Evolutionary conservation across 92 coral and sea anemone species (phyloP).

Genomic region (Paragorgia papillata): DNA sequence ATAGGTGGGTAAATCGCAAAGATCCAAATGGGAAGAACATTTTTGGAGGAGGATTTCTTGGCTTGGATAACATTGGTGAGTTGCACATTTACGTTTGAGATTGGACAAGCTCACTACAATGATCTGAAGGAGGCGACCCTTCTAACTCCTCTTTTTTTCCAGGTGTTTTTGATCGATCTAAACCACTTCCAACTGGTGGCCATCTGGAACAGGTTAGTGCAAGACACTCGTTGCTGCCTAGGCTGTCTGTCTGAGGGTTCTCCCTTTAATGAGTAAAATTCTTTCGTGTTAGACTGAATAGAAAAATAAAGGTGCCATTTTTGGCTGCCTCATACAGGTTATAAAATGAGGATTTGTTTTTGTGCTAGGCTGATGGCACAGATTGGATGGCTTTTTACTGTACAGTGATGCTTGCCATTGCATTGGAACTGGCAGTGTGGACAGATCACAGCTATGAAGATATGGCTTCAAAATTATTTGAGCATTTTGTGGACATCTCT

Average conservation of each 20-base stretch:
- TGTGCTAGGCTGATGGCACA: conserved; percentile 99
- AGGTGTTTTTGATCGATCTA: conserved; percentile 97
- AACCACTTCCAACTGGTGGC: conserved; percentile 86
- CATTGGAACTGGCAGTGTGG: conserved; percentile 81
- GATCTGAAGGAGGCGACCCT: no score
- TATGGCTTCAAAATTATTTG: conserved; percentile 99
- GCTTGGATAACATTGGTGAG: conserved; percentile 97
- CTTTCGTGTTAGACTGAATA: no score
- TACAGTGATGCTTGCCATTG: conserved; percentile 83
- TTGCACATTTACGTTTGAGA: no score
- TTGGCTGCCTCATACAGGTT: no score
- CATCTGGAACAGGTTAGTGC: conserved; percentile 72
- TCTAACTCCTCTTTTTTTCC: no score
- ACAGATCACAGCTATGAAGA: conserved; percentile 80
- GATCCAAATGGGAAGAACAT: conserved; percentile 92
- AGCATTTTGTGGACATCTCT: conserved; percentile 92
- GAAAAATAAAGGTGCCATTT: no score
- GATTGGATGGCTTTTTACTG: conserved; percentile 99
- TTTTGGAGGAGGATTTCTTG: conserved; percentile 98
- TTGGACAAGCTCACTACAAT: no score
- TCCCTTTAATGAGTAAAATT: no score
- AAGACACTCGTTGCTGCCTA: no score
- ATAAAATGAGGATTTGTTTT: no score
- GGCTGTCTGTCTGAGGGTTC: no score
- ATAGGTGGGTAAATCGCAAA: conserved; percentile 98